Evolutionary conservation across 2,888 invertebrate species (phyloP).

Genomic region (Drosophila infuscata): DNA sequence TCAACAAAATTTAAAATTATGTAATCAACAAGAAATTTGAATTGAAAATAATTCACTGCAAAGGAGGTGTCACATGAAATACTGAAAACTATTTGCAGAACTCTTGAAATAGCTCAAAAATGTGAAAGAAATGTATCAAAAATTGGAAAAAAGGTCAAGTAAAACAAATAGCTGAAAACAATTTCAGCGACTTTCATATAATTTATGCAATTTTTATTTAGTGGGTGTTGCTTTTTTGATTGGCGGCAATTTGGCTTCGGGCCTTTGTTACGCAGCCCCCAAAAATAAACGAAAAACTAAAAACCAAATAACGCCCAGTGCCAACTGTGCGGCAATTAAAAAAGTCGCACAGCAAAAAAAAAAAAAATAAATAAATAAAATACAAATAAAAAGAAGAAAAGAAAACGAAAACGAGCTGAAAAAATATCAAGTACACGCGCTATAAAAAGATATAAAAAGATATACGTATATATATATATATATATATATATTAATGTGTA

Average conservation of each 20-base stretch:
- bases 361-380: slow-evolving; percentile 20
- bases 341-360: slow-evolving; percentile 56
- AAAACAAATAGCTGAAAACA: slow-evolving; percentile 62
- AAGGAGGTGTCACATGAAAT: neutral
- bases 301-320: slow-evolving; percentile 59
- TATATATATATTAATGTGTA: slow-evolving; percentile 2
- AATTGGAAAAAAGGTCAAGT: slow-evolving; percentile 3
- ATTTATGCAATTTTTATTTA: slow-evolving; percentile 82
- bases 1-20: neutral
- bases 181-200: slow-evolving; percentile 45
- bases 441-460: slow-evolving; percentile 36
- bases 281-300: slow-evolving; percentile 29
- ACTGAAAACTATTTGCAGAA: slow-evolving; percentile 13
- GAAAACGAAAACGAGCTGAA: slow-evolving; percentile 18
- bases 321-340: slow-evolving; percentile 76
- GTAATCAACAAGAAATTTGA: neutral
- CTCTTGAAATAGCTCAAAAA: neutral
- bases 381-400: slow-evolving; percentile 10
- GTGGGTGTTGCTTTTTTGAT: slow-evolving; percentile 78
- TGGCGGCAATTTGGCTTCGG: slow-evolving; percentile 73
- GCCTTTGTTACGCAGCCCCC: slow-evolving; percentile 50
- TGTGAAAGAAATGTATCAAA: neutral
- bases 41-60: neutral
- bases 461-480: slow-evolving; percentile 4
- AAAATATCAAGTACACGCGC: slow-evolving; percentile 48